Base-by-base conservation (phyloP, 2,113 vertebrate genomes). In the Hippopotamus amphibius region DNA sequence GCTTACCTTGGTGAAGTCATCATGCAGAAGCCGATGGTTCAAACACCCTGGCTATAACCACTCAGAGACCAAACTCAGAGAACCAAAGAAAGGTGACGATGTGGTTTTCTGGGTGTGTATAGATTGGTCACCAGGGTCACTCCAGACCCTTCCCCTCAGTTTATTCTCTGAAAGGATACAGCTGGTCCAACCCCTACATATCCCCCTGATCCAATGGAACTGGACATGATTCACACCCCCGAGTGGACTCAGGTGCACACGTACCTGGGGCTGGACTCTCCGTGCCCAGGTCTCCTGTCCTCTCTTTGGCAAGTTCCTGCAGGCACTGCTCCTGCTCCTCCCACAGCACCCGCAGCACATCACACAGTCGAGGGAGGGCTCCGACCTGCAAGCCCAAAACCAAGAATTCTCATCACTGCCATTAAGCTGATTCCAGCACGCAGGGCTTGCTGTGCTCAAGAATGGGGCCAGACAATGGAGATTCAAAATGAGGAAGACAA, bases 311-410 rank as follows among this genome's bases (percentile, higher is more conserved):
- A 16, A 99, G 97, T 26, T 48, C 96, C 48, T 97, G 95, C 53
- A 96, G 63, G 80, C 99, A 99, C 22, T 98, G 98, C 81, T 99
- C 98, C 90, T 97, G 98, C 33, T 99, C 99, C 88, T 96, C 98
- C 68, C 94, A 90, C 53, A 99, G 97, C 68, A 98, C 96, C 0
- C 66, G 97, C 46, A 99, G 97, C 59, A 99, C 98, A 10, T 99
- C 98, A 37, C 99, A 99, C 82, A 98, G 63, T 3, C 97, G 97
- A 3, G 98, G 99, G 6, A 96, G 72, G 63, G 98, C 96, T 43
- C 96, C 97, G 12, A 93, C 97, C 98, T 99, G 93, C 19, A 97
- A 63, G 68, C 88, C 26, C 96, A 85, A 97, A 98, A 65, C 19
- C 68, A 46, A 61, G 59, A 55, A 19, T n/a, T 43, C 28, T 33